Base-by-base conservation (phyloP, 1,140 invertebrate genomes). In the Drosophila arizonae region DNA sequence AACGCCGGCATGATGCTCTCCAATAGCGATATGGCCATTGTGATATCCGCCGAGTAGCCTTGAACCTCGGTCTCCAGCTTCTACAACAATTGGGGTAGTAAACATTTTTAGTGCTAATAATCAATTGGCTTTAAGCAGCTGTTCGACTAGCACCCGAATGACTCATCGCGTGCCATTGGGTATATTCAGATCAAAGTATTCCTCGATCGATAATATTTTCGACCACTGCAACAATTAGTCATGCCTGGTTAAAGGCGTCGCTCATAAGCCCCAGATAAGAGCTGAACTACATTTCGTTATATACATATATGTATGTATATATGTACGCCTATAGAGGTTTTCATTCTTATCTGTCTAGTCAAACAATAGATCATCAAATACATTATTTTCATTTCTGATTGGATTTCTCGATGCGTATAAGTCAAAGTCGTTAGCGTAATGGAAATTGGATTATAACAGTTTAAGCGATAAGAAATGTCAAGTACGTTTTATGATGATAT, bases 1-100 rank as follows among this genome's bases (percentile, higher is more conserved):
- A 95, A 74, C 1, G 95, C 93, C 8, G 95, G 94, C 54, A 94
- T 92, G 54, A 95, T 90, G 46, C 93, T 94, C 76, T 95, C 94
- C 30, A 96, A 77, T 0, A 95, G 89, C 17, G 93, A 93, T 70
- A 93, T 93, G 1, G 93, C 90, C 91, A 94, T 94, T 3, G 93
- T 81, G 36, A 96, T 93, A 73, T 93, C 91, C 6, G 93, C 92
- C n/a, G 93, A 93, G 74, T 94, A 93, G 3, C 93, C 93, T 87
- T 96, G 95, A 1, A 95, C 93, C 71, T 93, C 90, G 56, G 92
- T 92, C 90, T 95, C 94, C 67, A 95, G 84, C 26, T 90, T 65
- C 72, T 92, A 79, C 6, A 72, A 76, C 17, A 39, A 39, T 26
- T 33, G 10, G 0, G 55, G 21, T 39, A 36, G 33, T 36, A 36